Percentiles rank a stretch among this genome's conserved stretches.
Conservation (phyloP, 1,140 invertebrate species). For the Oryctes rhinoceros region DNA sequence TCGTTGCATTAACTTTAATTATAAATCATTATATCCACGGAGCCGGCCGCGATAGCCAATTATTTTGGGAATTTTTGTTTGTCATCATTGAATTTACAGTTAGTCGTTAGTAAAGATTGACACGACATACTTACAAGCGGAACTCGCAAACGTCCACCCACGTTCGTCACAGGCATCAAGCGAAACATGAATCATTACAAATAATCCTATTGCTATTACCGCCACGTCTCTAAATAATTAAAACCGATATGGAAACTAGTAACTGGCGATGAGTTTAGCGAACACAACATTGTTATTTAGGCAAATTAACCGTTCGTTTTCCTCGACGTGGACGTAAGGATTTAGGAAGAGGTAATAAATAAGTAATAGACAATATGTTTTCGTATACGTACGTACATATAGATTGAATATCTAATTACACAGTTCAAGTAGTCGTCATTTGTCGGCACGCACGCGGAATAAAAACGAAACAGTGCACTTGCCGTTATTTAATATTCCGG, state of each 20-base stretch:
- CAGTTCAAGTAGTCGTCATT: slow-evolving; percentile 25
- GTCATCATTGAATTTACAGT: no score
- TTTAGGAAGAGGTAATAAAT: background rate
- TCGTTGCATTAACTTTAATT: no score
- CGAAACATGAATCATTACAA: background rate
- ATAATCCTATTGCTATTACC: background rate
- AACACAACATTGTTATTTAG: slow-evolving; percentile 3
- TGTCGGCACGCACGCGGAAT: slow-evolving; percentile 20
- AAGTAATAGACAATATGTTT: slow-evolving; percentile 20
- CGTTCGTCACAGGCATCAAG: background rate
- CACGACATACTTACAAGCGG: no score
- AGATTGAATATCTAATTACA: slow-evolving; percentile 30
- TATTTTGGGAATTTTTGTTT: no score
- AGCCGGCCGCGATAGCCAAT: no score
- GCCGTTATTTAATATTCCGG: slow-evolving; percentile 16
- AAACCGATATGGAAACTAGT: slow-evolving; percentile 4
- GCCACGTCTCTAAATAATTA: slow-evolving; percentile 19
- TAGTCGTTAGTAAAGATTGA: no score
- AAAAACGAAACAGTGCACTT: slow-evolving; percentile 6
- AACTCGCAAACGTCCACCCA: slow-evolving; percentile 13
- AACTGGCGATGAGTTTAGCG: slow-evolving; percentile 5
- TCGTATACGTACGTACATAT: background rate
- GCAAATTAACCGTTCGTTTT: slow-evolving; percentile 19
- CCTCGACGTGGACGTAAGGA: background rate
- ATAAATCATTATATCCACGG: no score